phyloP scores from a whole-genome alignment of 2,888 invertebrate genomes.

The Caenorhabditis sulstoni region DNA sequence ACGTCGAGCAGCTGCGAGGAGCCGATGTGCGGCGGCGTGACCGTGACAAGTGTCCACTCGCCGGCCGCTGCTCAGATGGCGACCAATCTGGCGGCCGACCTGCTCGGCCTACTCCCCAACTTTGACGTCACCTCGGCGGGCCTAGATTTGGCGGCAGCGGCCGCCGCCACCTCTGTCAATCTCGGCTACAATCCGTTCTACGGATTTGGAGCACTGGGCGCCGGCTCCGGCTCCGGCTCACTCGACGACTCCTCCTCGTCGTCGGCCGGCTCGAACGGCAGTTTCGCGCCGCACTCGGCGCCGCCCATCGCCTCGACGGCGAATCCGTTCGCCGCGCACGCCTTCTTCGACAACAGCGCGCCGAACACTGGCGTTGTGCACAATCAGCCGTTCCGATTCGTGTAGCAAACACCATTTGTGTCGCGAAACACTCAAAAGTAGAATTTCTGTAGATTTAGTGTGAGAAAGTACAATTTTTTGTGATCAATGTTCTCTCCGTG shows the following conservation, averaged over 20 bases:
- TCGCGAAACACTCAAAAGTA: no score
- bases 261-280: conserved; percentile 3
- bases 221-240: no score
- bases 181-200: conserved; percentile 44
- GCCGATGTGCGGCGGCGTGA: conserved; percentile 26
- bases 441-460: no score
- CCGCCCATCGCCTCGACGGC: conserved; percentile 24
- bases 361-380: conserved; percentile 50
- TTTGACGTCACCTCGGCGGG: conserved; percentile 34
- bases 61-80: neutral
- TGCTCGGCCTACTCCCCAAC: conserved; percentile 45
- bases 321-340: conserved; percentile 29
- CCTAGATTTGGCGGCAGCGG: conserved; percentile 15
- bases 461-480: conserved; percentile 1
- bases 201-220: conserved; percentile 18
- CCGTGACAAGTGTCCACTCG: neutral
- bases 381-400: conserved; percentile 53
- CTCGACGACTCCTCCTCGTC: conserved; percentile 36
- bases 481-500: neutral
- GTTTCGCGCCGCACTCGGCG: conserved; percentile 42
- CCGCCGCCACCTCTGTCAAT: conserved; percentile 1
- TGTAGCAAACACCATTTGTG: conserved; percentile 6
- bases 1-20: conserved; percentile 33
- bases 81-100: conserved; percentile 36
- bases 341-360: conserved; percentile 45